Conservation (phyloP, 2,797 vertebrate species). For the Rhincodon typus region DNA sequence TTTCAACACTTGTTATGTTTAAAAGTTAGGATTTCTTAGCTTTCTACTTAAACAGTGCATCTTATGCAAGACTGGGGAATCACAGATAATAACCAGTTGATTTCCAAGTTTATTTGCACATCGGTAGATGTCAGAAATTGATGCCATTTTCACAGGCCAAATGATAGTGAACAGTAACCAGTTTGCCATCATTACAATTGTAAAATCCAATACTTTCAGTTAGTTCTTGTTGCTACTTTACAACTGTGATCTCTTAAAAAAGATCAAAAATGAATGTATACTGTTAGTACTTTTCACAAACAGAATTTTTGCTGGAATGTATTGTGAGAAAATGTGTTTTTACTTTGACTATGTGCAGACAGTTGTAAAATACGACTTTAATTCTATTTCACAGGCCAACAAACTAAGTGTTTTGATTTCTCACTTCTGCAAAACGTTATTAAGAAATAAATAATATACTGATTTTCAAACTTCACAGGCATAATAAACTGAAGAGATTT, state of each 20-base stretch:
- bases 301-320: background rate
- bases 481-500: background rate
- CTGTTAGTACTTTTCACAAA: background rate
- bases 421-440: background rate
- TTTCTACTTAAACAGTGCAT: no score
- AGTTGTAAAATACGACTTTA: background rate
- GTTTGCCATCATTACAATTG: background rate
- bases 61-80: no score
- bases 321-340: background rate
- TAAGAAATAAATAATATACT: background rate
- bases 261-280: background rate
- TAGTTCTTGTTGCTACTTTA: background rate
- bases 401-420: background rate
- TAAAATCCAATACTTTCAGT: background rate
- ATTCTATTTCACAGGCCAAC: background rate
- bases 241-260: background rate
- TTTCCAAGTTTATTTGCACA: no score
- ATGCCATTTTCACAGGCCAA: no score
- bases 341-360: background rate
- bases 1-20: background rate
- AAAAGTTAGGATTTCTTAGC: background rate
- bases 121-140: no score
- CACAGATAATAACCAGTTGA: no score
- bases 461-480: background rate
- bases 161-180: no score